A percentile compares a stretch with the other conserved stretches of the same genome.
Evolutionary conservation across 2,888 invertebrate species (phyloP).

Genomic region (Eutolmus rufibarbis): DNA sequence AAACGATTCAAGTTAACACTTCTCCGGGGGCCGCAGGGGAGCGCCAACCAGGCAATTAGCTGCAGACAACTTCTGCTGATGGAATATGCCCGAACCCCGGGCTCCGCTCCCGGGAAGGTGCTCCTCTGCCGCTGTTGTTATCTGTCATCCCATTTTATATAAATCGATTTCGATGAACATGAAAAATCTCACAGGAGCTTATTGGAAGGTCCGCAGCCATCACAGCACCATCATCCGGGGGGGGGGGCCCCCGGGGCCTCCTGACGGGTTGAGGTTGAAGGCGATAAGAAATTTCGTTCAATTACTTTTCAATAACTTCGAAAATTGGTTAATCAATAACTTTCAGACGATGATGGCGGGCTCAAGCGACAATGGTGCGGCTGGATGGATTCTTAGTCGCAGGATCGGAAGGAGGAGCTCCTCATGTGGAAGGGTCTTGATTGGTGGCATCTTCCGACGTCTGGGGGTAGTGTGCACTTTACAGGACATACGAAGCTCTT

Average conservation of each 20-base stretch:
- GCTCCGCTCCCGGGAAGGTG: background rate
- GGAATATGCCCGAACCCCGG: background rate
- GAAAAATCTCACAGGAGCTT: conserved; percentile 23
- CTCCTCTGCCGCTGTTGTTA: background rate
- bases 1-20: conserved; percentile 17
- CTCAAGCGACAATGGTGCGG: background rate
- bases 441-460: background rate
- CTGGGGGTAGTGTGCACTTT: background rate
- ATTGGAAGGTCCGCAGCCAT: conserved; percentile 28
- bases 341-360: conserved; percentile 19
- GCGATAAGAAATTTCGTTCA: conserved; percentile 40
- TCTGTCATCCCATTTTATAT: conserved; percentile 33
- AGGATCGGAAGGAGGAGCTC: background rate
- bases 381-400: background rate
- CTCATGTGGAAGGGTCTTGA: background rate
- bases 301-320: conserved; percentile 43
- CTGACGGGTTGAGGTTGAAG: background rate
- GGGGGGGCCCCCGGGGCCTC: background rate
- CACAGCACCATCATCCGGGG: background rate
- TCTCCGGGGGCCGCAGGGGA: background rate
- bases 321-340: conserved; percentile 43
- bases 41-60: conserved; percentile 16
- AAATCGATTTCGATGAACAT: conserved; percentile 37
- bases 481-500: background rate
- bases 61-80: background rate